Conservation (phyloP, 2,888 invertebrate species). For the Glyphotaelius pellucidus region DNA sequence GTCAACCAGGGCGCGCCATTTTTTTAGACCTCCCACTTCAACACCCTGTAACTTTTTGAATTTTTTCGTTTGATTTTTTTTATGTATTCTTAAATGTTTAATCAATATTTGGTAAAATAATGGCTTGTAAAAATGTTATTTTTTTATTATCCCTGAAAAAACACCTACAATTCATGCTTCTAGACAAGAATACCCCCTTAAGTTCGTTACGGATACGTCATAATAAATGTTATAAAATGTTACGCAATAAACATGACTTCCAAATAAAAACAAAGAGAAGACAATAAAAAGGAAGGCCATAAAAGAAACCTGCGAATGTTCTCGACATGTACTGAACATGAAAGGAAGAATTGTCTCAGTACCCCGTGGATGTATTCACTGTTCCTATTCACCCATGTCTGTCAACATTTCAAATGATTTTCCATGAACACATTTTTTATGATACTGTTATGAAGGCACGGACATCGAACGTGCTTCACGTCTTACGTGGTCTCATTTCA, state of each 20-base stretch:
- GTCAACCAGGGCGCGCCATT: too few relatives aligned
- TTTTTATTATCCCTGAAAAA: too few relatives aligned
- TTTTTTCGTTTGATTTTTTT: too few relatives aligned
- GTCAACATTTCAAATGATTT: neutral
- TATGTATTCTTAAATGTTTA: too few relatives aligned
- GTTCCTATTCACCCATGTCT: neutral
- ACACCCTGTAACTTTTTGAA: too few relatives aligned
- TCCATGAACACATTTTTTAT: neutral
- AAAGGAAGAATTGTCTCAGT: neutral
- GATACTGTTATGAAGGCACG: neutral
- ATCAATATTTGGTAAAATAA: too few relatives aligned
- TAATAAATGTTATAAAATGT: neutral
- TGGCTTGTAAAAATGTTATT: too few relatives aligned
- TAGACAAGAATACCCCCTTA: too few relatives aligned
- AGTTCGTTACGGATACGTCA: too few relatives aligned
- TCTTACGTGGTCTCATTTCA: neutral
- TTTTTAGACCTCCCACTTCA: too few relatives aligned
- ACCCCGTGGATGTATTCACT: neutral
- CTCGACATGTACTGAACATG: constrained; percentile 16
- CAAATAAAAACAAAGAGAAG: neutral
- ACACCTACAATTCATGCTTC: too few relatives aligned
- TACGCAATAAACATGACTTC: neutral
- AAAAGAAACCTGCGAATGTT: constrained; percentile 16
- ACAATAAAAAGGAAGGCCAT: constrained; percentile 15
- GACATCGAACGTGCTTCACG: neutral